Base-by-base conservation (phyloP, 2,797 vertebrate species). In the Cheirogaleus major region DNA sequence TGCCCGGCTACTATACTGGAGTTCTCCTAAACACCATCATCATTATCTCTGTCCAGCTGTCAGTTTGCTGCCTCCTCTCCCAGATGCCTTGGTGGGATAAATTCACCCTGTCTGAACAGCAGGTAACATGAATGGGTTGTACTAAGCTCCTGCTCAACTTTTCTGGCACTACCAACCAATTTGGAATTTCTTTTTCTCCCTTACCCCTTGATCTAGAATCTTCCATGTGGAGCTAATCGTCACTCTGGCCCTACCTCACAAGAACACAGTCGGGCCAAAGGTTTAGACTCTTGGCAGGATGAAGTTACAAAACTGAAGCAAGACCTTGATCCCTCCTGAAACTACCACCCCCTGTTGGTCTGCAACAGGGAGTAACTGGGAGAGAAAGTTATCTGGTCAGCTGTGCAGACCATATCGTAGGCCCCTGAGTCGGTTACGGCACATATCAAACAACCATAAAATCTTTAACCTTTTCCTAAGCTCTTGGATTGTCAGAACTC, bases 351-450 rank as follows among this genome's bases (percentile, higher is more conserved):
- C 30, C 67, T 45, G 48, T 7, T 13, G 25, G 85, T 20, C 8
- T 5, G 14, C 7, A 17, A 13, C 8, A 0, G 9, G 15, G 12
- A 10, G 18, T 10, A n/a, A 25, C 15, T 20, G 22, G n/a, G 38
- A 38, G 22, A 43, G 84, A 61, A 61, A 72, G 65, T 14, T 4
- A 23, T 2, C 18, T 4, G 15, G 23, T 35, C 4, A 57, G 84
- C 35, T 55, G 4, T 43, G 25, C 27, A 43, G 67, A 52, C 35
- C 35, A 6, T 25, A 48, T 10, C 4, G 43, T 25, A 43, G 41
- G 35, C 9, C 2, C 32, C 30, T 3, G 55, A 1, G 9, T 32
- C 12, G 0, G 25, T 43, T 35, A 27, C 2, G 5, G 18, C 1
- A 2, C 2, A 12, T 7, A 23, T 23, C 15, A 9, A 55, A 30